A percentile compares a stretch with the other conserved stretches of the same genome.
phyloP scores from a whole-genome alignment of 2,888 invertebrate genomes.

The Agriotes lineatus region DNA sequence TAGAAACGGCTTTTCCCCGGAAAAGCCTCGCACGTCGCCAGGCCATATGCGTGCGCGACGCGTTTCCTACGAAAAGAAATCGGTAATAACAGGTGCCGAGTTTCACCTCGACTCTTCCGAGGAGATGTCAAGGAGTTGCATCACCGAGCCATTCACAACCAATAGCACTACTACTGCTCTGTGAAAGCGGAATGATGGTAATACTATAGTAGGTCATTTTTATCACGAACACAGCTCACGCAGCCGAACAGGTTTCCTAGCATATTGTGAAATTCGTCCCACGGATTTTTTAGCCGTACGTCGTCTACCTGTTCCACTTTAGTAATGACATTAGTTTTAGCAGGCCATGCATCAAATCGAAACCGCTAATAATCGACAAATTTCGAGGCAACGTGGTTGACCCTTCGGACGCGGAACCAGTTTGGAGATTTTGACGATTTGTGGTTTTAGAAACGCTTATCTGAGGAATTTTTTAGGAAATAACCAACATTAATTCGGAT shows the following conservation, averaged over 20 bases:
- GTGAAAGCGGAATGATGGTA: constrained; percentile 50
- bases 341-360: constrained; percentile 28
- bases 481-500: not conserved
- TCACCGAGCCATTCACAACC: constrained; percentile 51
- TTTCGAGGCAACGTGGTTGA: constrained; percentile 27
- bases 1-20: constrained; percentile 14
- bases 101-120: constrained; percentile 43
- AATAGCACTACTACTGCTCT: constrained; percentile 47
- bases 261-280: constrained; percentile 39
- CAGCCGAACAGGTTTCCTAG: constrained; percentile 43
- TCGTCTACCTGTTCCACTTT: constrained; percentile 32
- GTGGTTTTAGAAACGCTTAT: constrained; percentile 17
- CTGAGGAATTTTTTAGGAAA: constrained; percentile 1
- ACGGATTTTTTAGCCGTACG: constrained; percentile 26
- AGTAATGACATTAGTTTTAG: constrained; percentile 30
- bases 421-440: constrained; percentile 23
- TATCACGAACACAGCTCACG: constrained; percentile 51
- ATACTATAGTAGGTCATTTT: constrained; percentile 54
- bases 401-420: constrained; percentile 29
- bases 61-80: constrained; percentile 42
- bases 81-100: constrained; percentile 44
- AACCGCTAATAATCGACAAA: constrained; percentile 35
- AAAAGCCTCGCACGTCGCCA: constrained; percentile 8
- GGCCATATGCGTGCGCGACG: constrained; percentile 20
- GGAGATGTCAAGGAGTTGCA: constrained; percentile 45